A percentile compares a stretch with the other conserved stretches of the same genome.
Evolutionary conservation across 2,797 vertebrate genomes (phyloP).

Genomic region (Moxostoma hubbsi): DNA sequence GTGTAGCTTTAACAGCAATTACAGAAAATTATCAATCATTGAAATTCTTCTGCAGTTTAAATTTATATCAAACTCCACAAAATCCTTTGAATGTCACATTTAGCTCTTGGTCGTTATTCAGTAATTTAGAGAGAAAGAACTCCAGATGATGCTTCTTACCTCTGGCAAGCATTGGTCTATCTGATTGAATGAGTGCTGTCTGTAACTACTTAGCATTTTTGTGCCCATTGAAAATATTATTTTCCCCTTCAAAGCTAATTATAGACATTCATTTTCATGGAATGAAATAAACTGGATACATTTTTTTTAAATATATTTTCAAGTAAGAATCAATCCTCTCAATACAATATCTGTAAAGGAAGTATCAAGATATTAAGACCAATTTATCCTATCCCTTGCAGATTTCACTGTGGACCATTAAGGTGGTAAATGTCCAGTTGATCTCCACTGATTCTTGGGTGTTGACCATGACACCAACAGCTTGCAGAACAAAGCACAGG

Average conservation of each 20-base stretch:
- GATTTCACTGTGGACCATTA: background rate
- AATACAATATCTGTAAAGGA: background rate
- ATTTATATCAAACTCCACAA: background rate
- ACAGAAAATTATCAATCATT: background rate
- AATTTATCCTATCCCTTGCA: background rate
- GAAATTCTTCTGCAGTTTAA: background rate
- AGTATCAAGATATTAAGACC: background rate
- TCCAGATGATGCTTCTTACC: background rate
- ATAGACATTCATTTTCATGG: too few species aligned
- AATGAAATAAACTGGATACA: too few species aligned
- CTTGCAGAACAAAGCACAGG: conserved; percentile 61
- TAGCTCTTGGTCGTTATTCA: background rate
- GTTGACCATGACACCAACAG: conserved; percentile 58
- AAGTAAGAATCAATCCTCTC: background rate
- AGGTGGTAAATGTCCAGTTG: conserved; percentile 15
- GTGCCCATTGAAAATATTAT: too few species aligned
- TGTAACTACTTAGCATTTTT: too few species aligned
- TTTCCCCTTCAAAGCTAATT: too few species aligned
- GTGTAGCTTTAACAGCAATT: background rate
- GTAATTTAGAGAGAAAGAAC: background rate
- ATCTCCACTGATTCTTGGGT: conserved; percentile 20
- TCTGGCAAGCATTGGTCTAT: too few species aligned
- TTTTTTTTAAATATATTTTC: too few species aligned
- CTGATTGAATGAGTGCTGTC: background rate
- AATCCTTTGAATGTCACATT: background rate